Evolutionary conservation across 2,113 vertebrate genomes (phyloP).

Genomic region (Petrocephalus zakoni): DNA sequence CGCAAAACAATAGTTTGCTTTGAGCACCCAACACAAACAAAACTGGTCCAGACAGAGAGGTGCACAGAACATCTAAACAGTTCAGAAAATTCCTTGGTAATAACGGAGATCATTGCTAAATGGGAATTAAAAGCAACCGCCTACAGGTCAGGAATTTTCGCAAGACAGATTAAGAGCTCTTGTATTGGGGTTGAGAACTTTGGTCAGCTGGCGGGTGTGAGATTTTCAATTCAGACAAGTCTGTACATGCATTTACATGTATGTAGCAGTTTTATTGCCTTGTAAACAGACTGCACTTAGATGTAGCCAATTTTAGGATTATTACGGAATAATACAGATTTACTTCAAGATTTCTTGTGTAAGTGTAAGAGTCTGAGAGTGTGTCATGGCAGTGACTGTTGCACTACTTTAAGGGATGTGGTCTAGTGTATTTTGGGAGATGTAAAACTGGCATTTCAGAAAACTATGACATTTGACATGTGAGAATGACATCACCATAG

Average conservation of each 20-base stretch:
- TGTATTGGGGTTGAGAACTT: neutral
- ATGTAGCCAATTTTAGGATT: no score
- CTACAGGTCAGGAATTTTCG: neutral
- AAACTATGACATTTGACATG: neutral
- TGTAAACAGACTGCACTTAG: no score
- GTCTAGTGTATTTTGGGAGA: neutral
- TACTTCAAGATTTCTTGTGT: no score
- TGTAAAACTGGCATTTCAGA: neutral
- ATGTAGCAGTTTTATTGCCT: no score
- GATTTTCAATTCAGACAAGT: no score
- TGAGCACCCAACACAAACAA: constrained; percentile 31
- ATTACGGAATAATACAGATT: no score
- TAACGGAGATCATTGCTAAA: no score
- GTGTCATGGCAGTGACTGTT: no score
- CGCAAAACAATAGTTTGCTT: constrained; percentile 56
- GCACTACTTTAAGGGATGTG: neutral
- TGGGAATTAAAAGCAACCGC: neutral
- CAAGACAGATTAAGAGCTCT: neutral
- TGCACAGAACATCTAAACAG: neutral
- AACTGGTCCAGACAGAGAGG: constrained; percentile 21
- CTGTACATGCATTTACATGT: no score
- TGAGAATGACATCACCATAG: neutral
- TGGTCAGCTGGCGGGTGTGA: no score
- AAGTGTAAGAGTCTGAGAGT: no score
- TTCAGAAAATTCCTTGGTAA: neutral